Percentiles rank a stretch among this genome's conserved stretches.
phyloP scores from a whole-genome alignment of 2,888 invertebrate genomes.

The Drosophila lacicola region DNA sequence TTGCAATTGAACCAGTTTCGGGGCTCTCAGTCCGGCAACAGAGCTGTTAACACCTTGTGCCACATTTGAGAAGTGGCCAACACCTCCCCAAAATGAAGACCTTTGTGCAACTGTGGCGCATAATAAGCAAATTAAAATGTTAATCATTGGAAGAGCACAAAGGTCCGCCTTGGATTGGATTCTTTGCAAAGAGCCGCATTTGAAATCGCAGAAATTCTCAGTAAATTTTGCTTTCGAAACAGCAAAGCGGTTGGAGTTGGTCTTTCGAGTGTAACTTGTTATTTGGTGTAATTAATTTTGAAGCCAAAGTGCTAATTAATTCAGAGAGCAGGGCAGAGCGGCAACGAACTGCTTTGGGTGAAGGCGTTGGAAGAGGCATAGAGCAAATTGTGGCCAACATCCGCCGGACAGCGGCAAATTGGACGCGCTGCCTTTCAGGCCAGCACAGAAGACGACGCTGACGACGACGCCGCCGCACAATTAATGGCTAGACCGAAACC shows the following conservation, averaged over 20 bases:
- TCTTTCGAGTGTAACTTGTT: conserved; percentile 75
- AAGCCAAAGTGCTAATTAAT: conserved; percentile 77
- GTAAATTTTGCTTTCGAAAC: conserved; percentile 69
- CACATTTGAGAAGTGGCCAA: conserved; percentile 34
- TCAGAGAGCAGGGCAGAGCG: conserved; percentile 52
- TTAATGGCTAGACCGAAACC: conserved; percentile 54
- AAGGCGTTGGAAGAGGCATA: conserved; percentile 59
- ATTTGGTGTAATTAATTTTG: conserved; percentile 76
- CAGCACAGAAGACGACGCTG: conserved; percentile 41
- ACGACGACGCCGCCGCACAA: conserved; percentile 37
- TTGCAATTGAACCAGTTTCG: conserved; percentile 25
- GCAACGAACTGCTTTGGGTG: conserved; percentile 56
- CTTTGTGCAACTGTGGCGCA: conserved; percentile 39
- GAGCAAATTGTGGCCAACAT: conserved; percentile 69
- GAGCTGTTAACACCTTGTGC: conserved; percentile 36
- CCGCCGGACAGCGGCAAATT: conserved; percentile 61
- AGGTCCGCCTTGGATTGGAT: conserved; percentile 6
- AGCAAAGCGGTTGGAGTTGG: conserved; percentile 24
- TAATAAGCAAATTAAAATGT: conserved; percentile 65
- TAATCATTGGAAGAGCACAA: conserved; percentile 47
- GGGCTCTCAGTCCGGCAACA: conserved; percentile 9
- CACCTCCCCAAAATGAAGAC: conserved; percentile 23
- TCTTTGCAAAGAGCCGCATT: conserved; percentile 17
- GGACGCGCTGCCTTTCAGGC: conserved; percentile 34
- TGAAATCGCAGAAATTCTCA: conserved; percentile 51